Evolutionary conservation across 2,797 vertebrate genomes (phyloP).

Genomic region (Lagorchestes hirsutus): DNA sequence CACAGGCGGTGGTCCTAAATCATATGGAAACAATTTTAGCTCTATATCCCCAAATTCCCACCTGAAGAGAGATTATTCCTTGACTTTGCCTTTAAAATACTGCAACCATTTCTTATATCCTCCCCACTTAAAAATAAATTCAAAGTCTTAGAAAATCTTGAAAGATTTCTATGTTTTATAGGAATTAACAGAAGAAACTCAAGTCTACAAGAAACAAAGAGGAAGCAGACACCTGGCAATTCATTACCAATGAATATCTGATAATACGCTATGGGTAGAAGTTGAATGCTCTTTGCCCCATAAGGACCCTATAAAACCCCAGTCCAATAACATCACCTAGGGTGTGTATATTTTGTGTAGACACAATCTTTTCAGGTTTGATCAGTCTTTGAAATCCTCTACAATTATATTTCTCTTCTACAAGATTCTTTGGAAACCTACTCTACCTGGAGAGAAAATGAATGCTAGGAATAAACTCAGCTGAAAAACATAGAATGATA

Average conservation of each 20-base stretch:
- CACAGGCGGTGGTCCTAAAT: conserved; percentile 78
- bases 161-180: conserved; percentile 46
- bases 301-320: neutral
- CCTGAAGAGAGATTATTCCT: conserved; percentile 41
- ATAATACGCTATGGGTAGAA: neutral
- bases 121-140: conserved; percentile 10
- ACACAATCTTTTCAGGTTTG: neutral
- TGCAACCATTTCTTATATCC: neutral
- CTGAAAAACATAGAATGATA: neutral
- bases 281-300: neutral
- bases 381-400: neutral
- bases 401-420: neutral
- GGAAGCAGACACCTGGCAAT: neutral
- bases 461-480: neutral
- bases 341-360: neutral
- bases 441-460: neutral
- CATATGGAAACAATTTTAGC: conserved; percentile 56
- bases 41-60: conserved; percentile 51
- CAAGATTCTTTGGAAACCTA: neutral
- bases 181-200: conserved; percentile 35
- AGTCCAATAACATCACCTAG: neutral
- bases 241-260: neutral
- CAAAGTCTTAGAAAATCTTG: conserved; percentile 44
- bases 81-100: conserved; percentile 33
- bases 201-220: neutral